phyloP scores from a whole-genome alignment of 2,113 vertebrate genomes.

The Furnarius figulus region DNA sequence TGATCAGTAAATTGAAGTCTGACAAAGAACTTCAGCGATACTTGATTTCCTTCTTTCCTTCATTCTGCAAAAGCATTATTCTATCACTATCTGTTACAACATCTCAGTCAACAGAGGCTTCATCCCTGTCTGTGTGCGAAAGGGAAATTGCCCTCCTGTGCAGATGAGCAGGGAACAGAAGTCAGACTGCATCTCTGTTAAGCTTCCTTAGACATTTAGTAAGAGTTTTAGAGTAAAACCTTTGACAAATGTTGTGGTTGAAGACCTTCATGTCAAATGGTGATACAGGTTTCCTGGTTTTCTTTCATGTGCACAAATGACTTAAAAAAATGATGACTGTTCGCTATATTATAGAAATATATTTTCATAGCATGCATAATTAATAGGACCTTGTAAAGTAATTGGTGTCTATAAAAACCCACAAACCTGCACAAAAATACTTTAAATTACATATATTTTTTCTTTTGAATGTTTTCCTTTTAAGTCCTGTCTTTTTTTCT shows the following conservation, averaged over 20 bases:
- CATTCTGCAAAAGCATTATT: background rate
- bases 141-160: background rate
- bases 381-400: background rate
- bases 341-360: background rate
- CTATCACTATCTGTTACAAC: background rate
- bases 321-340: background rate
- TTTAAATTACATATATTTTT: background rate
- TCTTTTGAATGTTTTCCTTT: background rate
- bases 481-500: background rate
- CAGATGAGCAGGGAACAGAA: background rate
- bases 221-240: background rate
- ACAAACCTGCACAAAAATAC: background rate
- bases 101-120: background rate
- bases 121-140: background rate
- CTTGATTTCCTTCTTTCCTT: background rate
- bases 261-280: background rate
- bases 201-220: background rate
- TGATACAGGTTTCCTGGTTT: background rate
- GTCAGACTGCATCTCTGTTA: background rate
- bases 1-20: background rate
- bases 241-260: background rate
- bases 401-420: background rate
- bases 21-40: background rate
- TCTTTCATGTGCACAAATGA: background rate
- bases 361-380: background rate